Conservation (phyloP, 2,113 vertebrate species). For the Pardalotus punctatus region DNA sequence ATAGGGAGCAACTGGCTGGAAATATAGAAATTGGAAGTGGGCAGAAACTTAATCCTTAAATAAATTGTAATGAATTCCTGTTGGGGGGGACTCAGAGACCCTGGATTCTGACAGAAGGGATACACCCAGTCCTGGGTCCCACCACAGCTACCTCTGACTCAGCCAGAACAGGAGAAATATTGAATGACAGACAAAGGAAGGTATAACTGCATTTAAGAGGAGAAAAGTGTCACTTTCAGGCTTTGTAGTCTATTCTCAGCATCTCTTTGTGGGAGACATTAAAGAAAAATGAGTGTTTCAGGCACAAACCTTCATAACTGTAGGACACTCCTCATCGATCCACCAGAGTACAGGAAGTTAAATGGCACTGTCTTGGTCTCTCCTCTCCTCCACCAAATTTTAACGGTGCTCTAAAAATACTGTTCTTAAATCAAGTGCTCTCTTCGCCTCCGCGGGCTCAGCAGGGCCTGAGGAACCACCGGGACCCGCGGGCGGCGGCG, state of each 20-base stretch:
- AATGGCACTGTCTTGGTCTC: not conserved
- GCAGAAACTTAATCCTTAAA: not conserved
- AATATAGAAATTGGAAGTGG: not conserved
- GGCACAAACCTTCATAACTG: fast-evolving
- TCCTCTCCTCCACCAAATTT: not conserved
- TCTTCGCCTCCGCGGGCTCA: not conserved
- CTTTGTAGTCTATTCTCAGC: not conserved
- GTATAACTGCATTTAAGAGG: not conserved
- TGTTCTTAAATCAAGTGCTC: fast-evolving
- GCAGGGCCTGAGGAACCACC: fast-evolving
- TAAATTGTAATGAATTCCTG: not conserved
- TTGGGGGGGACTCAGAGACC: not conserved
- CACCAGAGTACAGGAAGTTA: not conserved
- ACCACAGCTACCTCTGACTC: not conserved
- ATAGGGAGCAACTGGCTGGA: not conserved
- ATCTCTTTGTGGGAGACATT: not conserved
- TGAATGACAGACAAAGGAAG: not conserved
- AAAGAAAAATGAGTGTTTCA: fast-evolving
- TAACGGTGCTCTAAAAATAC: not conserved
- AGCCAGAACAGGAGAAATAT: not conserved
- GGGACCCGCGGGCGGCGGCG: fast-evolving
- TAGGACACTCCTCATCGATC: not conserved
- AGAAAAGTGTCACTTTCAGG: not conserved
- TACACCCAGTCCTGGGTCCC: fast-evolving
- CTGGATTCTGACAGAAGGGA: not conserved